A percentile compares a stretch with the other conserved stretches of the same genome.
Evolutionary conservation across 2,797 vertebrate genomes (phyloP).

Genomic region (Fringilla coelebs): DNA sequence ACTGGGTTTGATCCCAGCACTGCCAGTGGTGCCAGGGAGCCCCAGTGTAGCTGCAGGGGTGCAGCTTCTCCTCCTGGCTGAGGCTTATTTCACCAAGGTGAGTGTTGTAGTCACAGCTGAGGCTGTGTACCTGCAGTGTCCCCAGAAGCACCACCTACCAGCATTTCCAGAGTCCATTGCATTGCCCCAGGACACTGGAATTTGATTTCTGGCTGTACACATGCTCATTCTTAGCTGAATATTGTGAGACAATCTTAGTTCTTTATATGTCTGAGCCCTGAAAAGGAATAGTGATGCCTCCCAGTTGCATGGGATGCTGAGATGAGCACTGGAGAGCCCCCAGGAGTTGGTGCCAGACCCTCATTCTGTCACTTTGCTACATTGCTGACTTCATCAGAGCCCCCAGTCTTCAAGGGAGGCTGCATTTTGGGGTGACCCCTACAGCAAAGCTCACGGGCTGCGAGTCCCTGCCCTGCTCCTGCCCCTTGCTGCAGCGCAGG

Average conservation of each 20-base stretch:
- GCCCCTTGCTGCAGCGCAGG: not conserved
- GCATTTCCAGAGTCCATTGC: not conserved
- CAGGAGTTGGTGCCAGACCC: not conserved
- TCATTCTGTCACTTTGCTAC: not conserved
- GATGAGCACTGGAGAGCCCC: not conserved
- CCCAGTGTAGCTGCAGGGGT: not conserved
- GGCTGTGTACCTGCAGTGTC: not conserved
- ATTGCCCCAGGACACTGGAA: not conserved
- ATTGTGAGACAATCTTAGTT: not conserved
- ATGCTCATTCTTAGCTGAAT: not conserved
- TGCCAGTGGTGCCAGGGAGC: not conserved
- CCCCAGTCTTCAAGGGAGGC: not conserved
- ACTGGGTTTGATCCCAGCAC: fast-evolving
- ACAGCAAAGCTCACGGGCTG: not conserved
- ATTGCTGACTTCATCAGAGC: not conserved
- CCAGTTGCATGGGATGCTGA: fast-evolving
- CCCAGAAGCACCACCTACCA: not conserved
- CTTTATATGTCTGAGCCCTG: not conserved
- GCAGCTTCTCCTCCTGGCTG: not conserved
- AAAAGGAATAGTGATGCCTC: not conserved
- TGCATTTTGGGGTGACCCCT: not conserved
- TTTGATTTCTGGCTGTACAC: not conserved
- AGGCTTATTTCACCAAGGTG: fast-evolving
- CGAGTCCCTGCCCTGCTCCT: fast-evolving
- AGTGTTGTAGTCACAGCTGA: not conserved